Evolutionary conservation across 2,888 invertebrate genomes (phyloP).

Genomic region (Cantharis rufa): DNA sequence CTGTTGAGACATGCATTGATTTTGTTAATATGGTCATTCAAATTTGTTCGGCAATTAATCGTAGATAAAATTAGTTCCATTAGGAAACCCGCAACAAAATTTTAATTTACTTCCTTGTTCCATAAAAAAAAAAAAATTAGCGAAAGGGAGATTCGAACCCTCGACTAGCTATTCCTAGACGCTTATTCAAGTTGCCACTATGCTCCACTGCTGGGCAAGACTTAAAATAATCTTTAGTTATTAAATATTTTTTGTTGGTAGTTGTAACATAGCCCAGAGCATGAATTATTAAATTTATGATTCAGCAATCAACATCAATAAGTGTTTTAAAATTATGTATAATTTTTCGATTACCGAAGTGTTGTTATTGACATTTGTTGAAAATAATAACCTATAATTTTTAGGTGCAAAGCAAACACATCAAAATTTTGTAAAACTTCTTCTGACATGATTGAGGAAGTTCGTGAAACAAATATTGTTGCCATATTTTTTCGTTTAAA

Average conservation of each 20-base stretch:
- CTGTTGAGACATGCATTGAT: slow-evolving; percentile 38
- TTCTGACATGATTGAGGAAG: background rate
- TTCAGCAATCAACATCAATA: slow-evolving; percentile 17
- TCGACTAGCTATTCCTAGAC: no score
- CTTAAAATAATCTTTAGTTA: background rate
- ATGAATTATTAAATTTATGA: slow-evolving; percentile 7
- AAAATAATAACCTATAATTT: slow-evolving; percentile 36
- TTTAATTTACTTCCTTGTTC: background rate
- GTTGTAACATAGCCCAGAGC: background rate
- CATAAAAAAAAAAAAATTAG: no score
- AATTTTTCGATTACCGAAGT: slow-evolving; percentile 32
- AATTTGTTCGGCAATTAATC: slow-evolving; percentile 27
- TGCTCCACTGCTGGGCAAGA: background rate
- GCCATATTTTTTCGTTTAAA: background rate
- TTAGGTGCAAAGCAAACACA: slow-evolving; percentile 32
- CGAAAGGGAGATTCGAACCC: background rate
- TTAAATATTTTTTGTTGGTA: background rate
- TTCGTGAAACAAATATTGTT: slow-evolving; percentile 4
- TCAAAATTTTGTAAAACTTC: slow-evolving; percentile 3
- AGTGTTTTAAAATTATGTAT: slow-evolving; percentile 21
- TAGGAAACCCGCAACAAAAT: no score
- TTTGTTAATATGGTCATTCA: slow-evolving; percentile 30
- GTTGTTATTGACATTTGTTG: slow-evolving; percentile 32
- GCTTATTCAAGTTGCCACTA: no score
- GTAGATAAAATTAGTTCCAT: background rate